Conservation (phyloP, 1,140 invertebrate species). For the Nomia melanderi region DNA sequence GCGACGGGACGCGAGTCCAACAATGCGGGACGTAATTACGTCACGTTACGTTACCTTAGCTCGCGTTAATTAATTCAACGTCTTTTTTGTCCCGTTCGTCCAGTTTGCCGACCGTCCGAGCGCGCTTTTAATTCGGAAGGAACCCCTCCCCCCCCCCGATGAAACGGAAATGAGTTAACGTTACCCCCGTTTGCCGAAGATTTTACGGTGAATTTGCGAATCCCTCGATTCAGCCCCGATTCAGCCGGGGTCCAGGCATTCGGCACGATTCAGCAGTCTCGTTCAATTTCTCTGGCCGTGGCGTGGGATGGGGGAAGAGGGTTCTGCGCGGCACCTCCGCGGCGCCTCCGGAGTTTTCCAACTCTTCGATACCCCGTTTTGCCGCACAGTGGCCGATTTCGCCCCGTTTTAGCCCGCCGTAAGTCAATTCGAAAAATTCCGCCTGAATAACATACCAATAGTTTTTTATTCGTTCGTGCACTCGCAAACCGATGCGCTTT, state of each 20-base stretch:
- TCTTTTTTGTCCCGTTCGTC: conserved; percentile 20
- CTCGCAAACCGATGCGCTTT: too few relatives aligned
- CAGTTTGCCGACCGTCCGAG: conserved; percentile 18
- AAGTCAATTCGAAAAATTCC: too few relatives aligned
- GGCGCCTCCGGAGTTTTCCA: background rate
- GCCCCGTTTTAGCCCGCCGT: too few relatives aligned
- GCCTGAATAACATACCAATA: too few relatives aligned
- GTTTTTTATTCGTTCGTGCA: too few relatives aligned
- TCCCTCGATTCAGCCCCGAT: conserved; percentile 21
- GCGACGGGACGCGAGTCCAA: conserved; percentile 43
- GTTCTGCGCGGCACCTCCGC: background rate
- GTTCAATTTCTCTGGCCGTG: conserved; percentile 41
- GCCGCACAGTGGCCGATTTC: too few relatives aligned
- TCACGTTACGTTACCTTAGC: conserved; percentile 65
- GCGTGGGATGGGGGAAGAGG: too few relatives aligned
- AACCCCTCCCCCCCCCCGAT: conserved; percentile 60
- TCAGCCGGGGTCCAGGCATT: conserved; percentile 39
- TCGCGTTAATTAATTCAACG: conserved; percentile 68
- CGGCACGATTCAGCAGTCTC: conserved; percentile 50
- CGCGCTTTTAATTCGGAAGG: conserved; percentile 61
- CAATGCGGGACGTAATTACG: conserved; percentile 64
- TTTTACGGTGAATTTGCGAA: conserved; percentile 69
- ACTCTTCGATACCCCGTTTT: background rate
- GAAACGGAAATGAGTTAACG: conserved; percentile 72
- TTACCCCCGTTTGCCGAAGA: conserved; percentile 69